These are phyloP conservation scores for Octodonta nipae DNA, from an alignment of 2,888 invertebrate genomes.

Conservation along the genomic window DNA sequence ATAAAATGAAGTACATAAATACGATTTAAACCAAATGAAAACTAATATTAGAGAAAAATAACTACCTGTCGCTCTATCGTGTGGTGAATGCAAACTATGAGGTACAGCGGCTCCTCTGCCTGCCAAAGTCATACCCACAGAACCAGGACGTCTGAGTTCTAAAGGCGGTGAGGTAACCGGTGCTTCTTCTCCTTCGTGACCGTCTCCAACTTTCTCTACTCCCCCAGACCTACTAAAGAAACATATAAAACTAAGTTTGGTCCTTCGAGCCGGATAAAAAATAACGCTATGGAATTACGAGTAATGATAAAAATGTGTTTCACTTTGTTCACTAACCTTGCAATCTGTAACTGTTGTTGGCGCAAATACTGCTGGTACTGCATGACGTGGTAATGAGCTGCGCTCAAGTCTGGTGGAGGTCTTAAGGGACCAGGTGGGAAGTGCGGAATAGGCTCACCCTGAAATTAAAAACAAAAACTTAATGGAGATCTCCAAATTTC, in stretches of 20 bases:
- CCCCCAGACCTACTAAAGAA: slow-evolving; percentile 31
- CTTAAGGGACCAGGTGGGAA: slow-evolving; percentile 35
- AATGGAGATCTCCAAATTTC: too few species aligned
- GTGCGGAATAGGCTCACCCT: slow-evolving; percentile 46
- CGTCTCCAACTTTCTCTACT: slow-evolving; percentile 25
- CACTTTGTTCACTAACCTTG: slow-evolving; percentile 30
- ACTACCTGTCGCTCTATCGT: slow-evolving; percentile 51
- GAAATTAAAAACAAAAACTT: too few species aligned
- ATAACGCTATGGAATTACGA: too few species aligned
- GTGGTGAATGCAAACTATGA: slow-evolving; percentile 55
- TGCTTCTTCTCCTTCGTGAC: slow-evolving; percentile 37
- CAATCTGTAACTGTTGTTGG: slow-evolving; percentile 24
- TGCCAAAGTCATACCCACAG: slow-evolving; percentile 35
- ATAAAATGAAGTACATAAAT: too few species aligned
- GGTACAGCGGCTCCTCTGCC: slow-evolving; percentile 49
- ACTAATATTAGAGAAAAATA: too few species aligned
- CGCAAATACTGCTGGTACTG: slow-evolving; percentile 46
- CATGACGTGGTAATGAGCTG: slow-evolving; percentile 42
- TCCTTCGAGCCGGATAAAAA: too few species aligned
- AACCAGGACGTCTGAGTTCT: slow-evolving; percentile 51
- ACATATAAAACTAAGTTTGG: too few species aligned
- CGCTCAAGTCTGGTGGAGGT: slow-evolving; percentile 33
- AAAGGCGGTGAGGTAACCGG: slow-evolving; percentile 47
- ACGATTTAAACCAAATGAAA: too few species aligned
- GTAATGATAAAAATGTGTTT: too few species aligned